Evolutionary conservation across 2,113 vertebrate genomes (phyloP).

Genomic region (Psammodynastes pulverulentus): DNA sequence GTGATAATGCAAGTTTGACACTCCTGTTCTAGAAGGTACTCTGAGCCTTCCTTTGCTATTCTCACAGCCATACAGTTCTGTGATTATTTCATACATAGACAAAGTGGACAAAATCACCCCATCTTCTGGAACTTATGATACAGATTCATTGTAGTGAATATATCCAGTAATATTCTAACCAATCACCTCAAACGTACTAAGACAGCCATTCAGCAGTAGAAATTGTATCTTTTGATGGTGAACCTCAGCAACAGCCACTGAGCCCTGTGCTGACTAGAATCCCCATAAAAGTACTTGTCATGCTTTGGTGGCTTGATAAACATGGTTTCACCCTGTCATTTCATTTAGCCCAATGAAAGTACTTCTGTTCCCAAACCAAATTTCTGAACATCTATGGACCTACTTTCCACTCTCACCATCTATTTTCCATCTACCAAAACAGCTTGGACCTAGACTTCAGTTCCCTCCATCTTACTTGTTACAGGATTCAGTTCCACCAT

Average conservation of each 20-base stretch:
- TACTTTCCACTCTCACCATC: not conserved
- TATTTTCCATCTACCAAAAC: not conserved
- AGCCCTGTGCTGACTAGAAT: not conserved
- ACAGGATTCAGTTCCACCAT: not conserved
- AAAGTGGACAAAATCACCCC: not conserved
- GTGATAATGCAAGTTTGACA: no score
- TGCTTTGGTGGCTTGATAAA: not conserved
- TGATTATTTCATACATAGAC: not conserved
- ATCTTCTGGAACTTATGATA: not conserved
- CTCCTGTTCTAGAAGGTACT: not conserved
- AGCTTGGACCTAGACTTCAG: not conserved
- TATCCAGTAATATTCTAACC: not conserved
- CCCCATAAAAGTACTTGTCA: not conserved
- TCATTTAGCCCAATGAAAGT: not conserved
- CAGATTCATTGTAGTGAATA: not conserved
- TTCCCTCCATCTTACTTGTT: not conserved
- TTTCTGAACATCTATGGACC: not conserved
- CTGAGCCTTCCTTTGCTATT: not conserved
- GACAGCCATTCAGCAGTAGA: not conserved
- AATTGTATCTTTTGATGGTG: not conserved
- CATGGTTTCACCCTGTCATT: not conserved
- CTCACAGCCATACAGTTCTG: not conserved
- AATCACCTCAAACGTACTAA: not conserved
- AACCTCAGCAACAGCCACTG: not conserved
- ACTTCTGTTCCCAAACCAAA: not conserved